Evolutionary conservation across 2,113 vertebrate species (phyloP).

Genomic region (Silurus glanis): DNA sequence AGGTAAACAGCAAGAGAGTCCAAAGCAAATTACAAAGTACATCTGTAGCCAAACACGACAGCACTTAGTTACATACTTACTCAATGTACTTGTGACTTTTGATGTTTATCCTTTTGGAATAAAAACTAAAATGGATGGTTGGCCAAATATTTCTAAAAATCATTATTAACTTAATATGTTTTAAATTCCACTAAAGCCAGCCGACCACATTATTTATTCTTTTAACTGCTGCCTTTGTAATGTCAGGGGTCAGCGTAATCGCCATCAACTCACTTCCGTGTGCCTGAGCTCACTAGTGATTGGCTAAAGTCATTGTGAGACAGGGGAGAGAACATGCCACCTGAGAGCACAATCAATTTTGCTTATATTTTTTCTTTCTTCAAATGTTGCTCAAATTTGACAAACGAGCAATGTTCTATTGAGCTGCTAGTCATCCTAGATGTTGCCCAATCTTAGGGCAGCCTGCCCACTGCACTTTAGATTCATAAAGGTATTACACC

Average conservation of each 20-base stretch:
- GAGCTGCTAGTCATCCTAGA: not conserved
- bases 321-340: not conserved
- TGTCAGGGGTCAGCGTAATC: not conserved
- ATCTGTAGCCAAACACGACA: not conserved
- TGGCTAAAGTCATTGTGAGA: not conserved
- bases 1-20: not conserved
- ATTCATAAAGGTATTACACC: not conserved
- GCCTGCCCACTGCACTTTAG: not conserved
- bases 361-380: not conserved
- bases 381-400: not conserved
- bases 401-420: not conserved
- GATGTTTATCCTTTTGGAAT: not conserved
- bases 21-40: not conserved
- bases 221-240: not conserved
- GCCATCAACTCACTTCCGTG: not conserved
- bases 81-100: not conserved
- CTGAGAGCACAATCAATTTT: not conserved
- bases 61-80: not conserved
- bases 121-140: not conserved
- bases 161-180: not conserved
- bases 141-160: not conserved
- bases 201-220: not conserved
- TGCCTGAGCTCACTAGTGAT: not conserved
- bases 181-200: not conserved
- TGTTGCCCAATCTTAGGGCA: not conserved